phyloP scores from a whole-genome alignment of 2,888 invertebrate genomes.

The Xylota segnis region DNA sequence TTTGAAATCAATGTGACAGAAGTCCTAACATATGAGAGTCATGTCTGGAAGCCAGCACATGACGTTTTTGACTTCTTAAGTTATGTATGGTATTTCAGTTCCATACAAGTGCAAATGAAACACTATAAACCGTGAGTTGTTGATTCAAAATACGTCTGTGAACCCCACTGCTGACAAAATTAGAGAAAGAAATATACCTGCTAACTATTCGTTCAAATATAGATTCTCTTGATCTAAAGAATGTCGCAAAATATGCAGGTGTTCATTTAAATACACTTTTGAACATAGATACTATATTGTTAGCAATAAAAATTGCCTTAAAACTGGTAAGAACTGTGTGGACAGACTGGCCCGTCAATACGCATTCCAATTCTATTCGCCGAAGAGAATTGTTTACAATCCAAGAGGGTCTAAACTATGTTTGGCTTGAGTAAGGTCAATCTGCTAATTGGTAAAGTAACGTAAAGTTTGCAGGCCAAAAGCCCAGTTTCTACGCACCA shows the following conservation, averaged over 20 bases:
- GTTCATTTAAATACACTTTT: background rate
- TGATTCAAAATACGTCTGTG: background rate
- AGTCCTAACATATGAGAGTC: too few species aligned
- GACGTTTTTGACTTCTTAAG: too few species aligned
- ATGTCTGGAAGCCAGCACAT: too few species aligned
- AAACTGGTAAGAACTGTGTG: background rate
- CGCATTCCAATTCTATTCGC: too few species aligned
- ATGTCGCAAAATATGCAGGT: constrained; percentile 2
- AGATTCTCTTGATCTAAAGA: background rate
- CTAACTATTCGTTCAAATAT: background rate
- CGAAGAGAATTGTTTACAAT: too few species aligned
- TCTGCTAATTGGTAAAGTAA: background rate
- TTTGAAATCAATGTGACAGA: too few species aligned
- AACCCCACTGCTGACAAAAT: background rate
- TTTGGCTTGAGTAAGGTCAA: background rate
- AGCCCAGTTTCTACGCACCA: background rate
- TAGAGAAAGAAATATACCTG: background rate
- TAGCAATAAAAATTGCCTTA: background rate
- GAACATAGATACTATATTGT: background rate
- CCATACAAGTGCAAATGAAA: too few species aligned
- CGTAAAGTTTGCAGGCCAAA: background rate
- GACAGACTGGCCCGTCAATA: background rate
- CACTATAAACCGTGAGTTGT: too few species aligned
- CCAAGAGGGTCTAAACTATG: too few species aligned
- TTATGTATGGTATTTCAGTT: too few species aligned